Base-by-base conservation (phyloP, 2,797 vertebrate species). In the Takifugu ocellatus region DNA sequence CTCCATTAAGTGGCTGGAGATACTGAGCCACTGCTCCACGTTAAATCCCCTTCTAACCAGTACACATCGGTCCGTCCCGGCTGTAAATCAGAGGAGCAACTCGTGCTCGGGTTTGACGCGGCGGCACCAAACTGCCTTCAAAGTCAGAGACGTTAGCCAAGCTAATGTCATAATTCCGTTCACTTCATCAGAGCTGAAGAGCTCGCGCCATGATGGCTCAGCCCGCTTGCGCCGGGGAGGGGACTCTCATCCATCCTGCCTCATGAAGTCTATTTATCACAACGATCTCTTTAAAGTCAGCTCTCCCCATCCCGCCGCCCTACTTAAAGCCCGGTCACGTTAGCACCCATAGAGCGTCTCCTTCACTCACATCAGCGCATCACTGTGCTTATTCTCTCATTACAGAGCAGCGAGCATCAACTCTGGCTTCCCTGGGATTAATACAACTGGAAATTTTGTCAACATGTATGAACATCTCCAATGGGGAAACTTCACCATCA, bases 231-330 rank as follows among this genome's bases (percentile, higher is more conserved):
- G 44, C 83, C 72, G 36, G 60, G 49, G 63, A 77, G 76, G 54
- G 79, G 70, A 72, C 70, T 54, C 79, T 82, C 81, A 77, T 72
- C 77, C 73, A 81, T 87, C 85, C 79, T 84, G 69, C 79, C 83
- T 87, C 79, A 90, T 90, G 80, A 85, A 77, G 78, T 88, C 77
- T 82, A 88, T 87, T 90, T 88, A 87, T 84, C 70, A 42, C 72
- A 70, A 66, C 73, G 68, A 82, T 88, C 81, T 85, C 84, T 86
- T 79, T 74, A 84, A 83, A 84, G 78, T 78, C 54, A 71, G 75
- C 69, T 75, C 72, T 70, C 61, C 72, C 74, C 75, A 65, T 87
- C 78, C 77, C 74, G 58, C 72, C 66, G 78, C 47, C 83, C 87
- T 87, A 89, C 85, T 91, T 89, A 84, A 77, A 83, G 73, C 78